These are phyloP conservation scores for Tragelaphus scriptus DNA, from an alignment of 2,113 vertebrate genomes.

Conservation along the genomic window DNA sequence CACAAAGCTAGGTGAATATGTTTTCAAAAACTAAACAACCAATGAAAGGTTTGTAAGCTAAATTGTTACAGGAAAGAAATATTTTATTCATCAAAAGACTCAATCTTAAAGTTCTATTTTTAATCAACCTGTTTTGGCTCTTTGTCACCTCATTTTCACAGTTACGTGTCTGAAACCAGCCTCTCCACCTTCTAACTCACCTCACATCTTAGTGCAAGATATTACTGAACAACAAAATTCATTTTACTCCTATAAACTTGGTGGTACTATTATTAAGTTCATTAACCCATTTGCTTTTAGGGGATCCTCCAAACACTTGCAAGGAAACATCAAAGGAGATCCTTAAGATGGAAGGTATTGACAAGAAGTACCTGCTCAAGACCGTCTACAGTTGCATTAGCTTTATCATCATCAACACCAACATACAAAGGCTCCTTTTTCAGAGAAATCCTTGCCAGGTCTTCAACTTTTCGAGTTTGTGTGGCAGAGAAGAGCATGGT, in stretches of 20 bases:
- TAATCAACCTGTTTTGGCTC: neutral
- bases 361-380: slow-evolving; percentile 89
- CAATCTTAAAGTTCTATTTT: neutral
- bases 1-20: neutral
- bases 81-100: neutral
- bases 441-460: slow-evolving; percentile 95
- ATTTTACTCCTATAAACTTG: neutral
- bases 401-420: slow-evolving; percentile 96
- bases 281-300: neutral
- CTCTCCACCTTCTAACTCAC: neutral
- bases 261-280: neutral
- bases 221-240: neutral
- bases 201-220: neutral
- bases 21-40: neutral
- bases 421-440: slow-evolving; percentile 98
- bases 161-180: neutral
- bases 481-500: slow-evolving; percentile 99
- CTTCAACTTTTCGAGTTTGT: slow-evolving; percentile 97
- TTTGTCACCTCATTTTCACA: neutral
- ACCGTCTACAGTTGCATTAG: slow-evolving; percentile 94
- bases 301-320: neutral
- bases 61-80: neutral
- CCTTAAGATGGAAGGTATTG: neutral
- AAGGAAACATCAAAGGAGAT: neutral
- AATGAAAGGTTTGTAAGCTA: neutral